Base-by-base conservation (phyloP, 2,797 vertebrate genomes). In the Podargus strigoides region DNA sequence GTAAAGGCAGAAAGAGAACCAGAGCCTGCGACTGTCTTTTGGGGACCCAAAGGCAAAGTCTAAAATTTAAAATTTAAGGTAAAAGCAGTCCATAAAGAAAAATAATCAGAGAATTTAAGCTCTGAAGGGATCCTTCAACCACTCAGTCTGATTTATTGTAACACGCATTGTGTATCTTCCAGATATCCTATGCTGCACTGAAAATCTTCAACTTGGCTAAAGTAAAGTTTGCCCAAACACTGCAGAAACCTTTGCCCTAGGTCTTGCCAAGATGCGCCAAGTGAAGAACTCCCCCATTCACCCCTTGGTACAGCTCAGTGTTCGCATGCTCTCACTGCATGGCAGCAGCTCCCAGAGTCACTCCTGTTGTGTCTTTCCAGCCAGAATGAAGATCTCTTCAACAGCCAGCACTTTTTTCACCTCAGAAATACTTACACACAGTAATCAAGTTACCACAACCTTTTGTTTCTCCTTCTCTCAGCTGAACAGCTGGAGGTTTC, bases 401-500 rank as follows among this genome's bases (percentile, higher is more conserved):
- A 44, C 36, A 85, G 20, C 24, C 46, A 58, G 39, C 18, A 27
- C 16, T 55, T 69, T 39, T 67, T 56, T 75, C 74, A 67, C 37
- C 50, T 74, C 37, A 79, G 47, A 93, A 95, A 80, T 41, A 79
- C 42, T 69, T 44, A 62, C 7, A n/a, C 0, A 0, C 32, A 87
- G 44, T 46, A 70, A 91, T 89, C 67, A 89, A 93, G 63, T 77
- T 82, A 69, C 50, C 26, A 44, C 64, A 89, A 63, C 56, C 56
- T 93, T 89, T 77, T 83, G 41, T 27, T 94, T 96, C 80, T 14
- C 39, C 34, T 89, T 83, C 52, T 77, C 32, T 93, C 85, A 80
- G 60, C 13, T 72, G 77, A 93, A 94, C 91, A 96, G 95, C 64
- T 93, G 85, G 89, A 93, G 87, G 24, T 92, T 91, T 95, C 74